Percentiles rank a stretch among this genome's conserved stretches.
Evolutionary conservation across 1,140 invertebrate genomes (phyloP).

Genomic region (Plectrocnemia conspersa): DNA sequence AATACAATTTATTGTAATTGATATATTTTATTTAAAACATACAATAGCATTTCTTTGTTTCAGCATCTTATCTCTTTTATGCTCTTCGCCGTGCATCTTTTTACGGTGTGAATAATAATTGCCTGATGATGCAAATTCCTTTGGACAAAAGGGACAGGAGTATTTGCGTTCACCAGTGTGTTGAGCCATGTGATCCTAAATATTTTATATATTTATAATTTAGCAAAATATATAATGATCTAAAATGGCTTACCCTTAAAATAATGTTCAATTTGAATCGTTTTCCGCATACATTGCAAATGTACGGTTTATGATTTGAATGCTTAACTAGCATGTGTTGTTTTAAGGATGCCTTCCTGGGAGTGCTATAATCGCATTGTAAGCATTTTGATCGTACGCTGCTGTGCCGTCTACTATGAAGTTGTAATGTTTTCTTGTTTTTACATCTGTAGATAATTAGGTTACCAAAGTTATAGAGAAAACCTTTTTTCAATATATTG

Average conservation of each 20-base stretch:
- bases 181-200: slow-evolving; percentile 24
- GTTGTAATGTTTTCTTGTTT: slow-evolving; percentile 3
- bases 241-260: slow-evolving; percentile 1
- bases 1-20: too few species aligned
- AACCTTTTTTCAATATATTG: neutral
- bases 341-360: neutral
- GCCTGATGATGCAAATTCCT: slow-evolving; percentile 25
- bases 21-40: too few species aligned
- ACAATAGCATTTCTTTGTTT: too few species aligned
- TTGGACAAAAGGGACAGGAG: slow-evolving; percentile 22
- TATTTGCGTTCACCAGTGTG: slow-evolving; percentile 25
- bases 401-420: slow-evolving; percentile 9
- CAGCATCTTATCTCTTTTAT: too few species aligned
- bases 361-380: slow-evolving; percentile 6
- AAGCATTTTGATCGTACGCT: neutral
- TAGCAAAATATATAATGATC: neutral
- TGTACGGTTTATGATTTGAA: slow-evolving; percentile 7
- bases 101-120: slow-evolving; percentile 27
- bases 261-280: slow-evolving; percentile 7
- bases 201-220: slow-evolving; percentile 1
- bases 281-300: slow-evolving; percentile 5
- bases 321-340: slow-evolving; percentile 8
- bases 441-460: slow-evolving; percentile 10
- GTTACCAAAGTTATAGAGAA: neutral
- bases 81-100: slow-evolving; percentile 26